Evolutionary conservation across 2,888 invertebrate genomes (phyloP), one percentile per base, ranked within the genome.

Genomic region (Ariolimax columbianus): DNA sequence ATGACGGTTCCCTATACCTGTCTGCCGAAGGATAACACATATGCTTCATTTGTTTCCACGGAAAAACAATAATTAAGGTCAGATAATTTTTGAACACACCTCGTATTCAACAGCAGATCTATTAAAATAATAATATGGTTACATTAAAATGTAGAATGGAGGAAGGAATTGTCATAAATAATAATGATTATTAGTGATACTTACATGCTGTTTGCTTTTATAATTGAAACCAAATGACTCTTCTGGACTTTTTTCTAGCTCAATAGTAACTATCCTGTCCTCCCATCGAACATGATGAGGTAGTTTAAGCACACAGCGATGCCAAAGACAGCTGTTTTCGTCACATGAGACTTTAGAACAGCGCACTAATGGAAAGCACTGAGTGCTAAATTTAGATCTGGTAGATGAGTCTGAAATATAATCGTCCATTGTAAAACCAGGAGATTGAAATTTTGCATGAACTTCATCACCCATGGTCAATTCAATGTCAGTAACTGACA

Each of bases 181-280:
- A 43, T 30, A 43, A 30, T 30, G 3, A 30, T 9, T 43, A 43
- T 38, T 19, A 9, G 14, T 23, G 9, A 40, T 38, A 84, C 84
- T 84, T 73, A 84, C 84, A 84, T 84, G 84, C 19, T 84, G 40
- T 79, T 79, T 84, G 7, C 38, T 51, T 66, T 84, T 84, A 63
- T 59, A 38, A 33, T n/a, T 30, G 68, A 84, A 84, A 1, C 84
- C 84, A 72, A 73, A 84, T 30, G 79, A 43, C 26, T 72, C 73
- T 1, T 19, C 38, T 0, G 23, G 2, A 19, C 14, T 72, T 55
- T n/a, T 79, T n/a, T 72, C 36, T 33, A 84, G 68, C 33, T 78
- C 73, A 43, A 84, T 43, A 11, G 70, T 79, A 26, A 78, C 36
- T 47, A 59, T 79, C 63, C 78, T 79, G n/a, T 70, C 84, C 33